Evolutionary conservation across 2,797 vertebrate genomes (phyloP), one percentile per base, ranked within the genome.

Genomic region (Neosilurus mollespiculum): DNA sequence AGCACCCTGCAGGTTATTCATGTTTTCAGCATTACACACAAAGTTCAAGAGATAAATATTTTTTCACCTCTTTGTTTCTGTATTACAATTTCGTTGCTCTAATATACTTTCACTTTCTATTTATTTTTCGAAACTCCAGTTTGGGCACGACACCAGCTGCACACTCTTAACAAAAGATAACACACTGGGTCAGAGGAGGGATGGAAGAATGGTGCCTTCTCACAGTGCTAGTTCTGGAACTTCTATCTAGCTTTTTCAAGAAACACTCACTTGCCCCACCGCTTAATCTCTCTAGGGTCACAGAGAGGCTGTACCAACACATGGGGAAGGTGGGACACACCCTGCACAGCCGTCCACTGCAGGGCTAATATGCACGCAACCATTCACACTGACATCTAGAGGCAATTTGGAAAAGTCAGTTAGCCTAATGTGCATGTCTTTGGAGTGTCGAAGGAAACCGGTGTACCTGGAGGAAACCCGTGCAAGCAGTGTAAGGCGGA

Each of bases 111-210:
- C 10, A n/a, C 1, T 18, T 67, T 53, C 20, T 49, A 70, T 83
- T 77, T 14, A 61, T 83, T 67, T 77, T 54, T 82, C 65, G 71
- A 70, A 96, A 94, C 95, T 84, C 91, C 93, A 83, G 94, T 91
- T 66, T 96, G 95, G 94, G 75, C 91, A 82, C 95, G 95, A 90
- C 95, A 95, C 65, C 96, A 96, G 87, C 95, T 95, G 82, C 88
- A 90, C n/a, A 81, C 92, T 26, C 88, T 94, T 71, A 90, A 90
- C 88, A 96, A 95, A 92, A 96, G 95, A 90, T 96, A 95, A 90
- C 87, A 12, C 56, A 15, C 16, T 58, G 58, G 14, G 12, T 51
- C 66, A 58, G 49, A 85, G 51, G 49, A 82, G 6, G n/a, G 76
- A 58, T 56, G 26, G 15, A 7, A 53, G 43, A 79, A 5, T 37